Conservation (phyloP, 2,797 vertebrate species). For the Xiphorhynchus erythropygius region DNA sequence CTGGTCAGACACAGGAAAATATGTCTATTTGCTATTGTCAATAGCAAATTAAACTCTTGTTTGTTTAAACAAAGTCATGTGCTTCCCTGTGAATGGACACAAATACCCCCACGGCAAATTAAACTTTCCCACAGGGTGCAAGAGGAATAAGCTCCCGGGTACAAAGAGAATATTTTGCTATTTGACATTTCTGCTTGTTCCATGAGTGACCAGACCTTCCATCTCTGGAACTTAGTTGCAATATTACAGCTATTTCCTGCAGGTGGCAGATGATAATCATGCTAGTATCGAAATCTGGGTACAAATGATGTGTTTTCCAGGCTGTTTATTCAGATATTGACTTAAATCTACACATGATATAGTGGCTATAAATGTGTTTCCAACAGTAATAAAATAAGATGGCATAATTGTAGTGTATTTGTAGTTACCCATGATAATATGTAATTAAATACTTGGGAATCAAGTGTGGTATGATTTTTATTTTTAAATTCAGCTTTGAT, state of each 20-base stretch:
- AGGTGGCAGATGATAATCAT: slow-evolving; percentile 56
- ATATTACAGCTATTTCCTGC: slow-evolving; percentile 46
- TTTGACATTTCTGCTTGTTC: background rate
- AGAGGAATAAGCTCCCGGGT: background rate
- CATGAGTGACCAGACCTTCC: background rate
- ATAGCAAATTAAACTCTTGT: background rate
- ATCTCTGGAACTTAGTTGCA: background rate
- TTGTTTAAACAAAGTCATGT: background rate
- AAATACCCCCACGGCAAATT: background rate
- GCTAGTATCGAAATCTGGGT: background rate
- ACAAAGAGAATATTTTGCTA: background rate
- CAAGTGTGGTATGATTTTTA: background rate
- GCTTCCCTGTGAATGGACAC: background rate
- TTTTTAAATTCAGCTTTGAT: background rate
- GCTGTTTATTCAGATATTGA: slow-evolving; percentile 2
- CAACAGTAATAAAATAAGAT: slow-evolving; percentile 25
- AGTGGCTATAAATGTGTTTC: background rate
- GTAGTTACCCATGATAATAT: background rate
- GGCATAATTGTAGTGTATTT: background rate
- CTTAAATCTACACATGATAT: slow-evolving; percentile 17
- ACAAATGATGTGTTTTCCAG: slow-evolving; percentile 33
- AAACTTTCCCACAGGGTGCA: background rate
- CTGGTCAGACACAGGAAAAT: background rate
- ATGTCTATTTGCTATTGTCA: background rate
- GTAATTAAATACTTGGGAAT: slow-evolving; percentile 45